Evolutionary conservation across 1,140 invertebrate genomes (phyloP).

Genomic region (Conus ventricosus): DNA sequence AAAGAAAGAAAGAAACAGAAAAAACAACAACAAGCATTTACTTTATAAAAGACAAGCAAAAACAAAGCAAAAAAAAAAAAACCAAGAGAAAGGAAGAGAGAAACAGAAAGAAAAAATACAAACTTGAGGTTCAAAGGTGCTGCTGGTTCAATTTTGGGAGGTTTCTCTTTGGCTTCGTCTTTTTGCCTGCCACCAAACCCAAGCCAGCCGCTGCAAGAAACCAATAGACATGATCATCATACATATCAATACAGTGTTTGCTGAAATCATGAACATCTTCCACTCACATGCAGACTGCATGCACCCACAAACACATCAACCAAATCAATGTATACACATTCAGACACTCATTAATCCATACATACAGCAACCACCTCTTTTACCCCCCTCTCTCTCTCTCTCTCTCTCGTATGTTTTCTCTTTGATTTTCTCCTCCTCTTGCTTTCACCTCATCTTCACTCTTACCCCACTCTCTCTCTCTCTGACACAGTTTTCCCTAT

Average conservation of each 20-base stretch:
- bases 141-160: constrained; percentile 77
- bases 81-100: no score
- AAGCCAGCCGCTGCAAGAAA: constrained; percentile 73
- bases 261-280: no score
- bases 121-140: constrained; percentile 72
- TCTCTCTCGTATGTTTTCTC: background rate
- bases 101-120: background rate
- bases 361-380: no score
- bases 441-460: background rate
- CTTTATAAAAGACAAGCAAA: no score
- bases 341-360: background rate
- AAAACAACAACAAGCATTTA: no score
- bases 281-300: background rate
- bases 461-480: background rate
- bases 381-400: background rate
- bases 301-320: background rate
- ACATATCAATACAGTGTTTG: background rate
- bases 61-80: no score
- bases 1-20: no score
- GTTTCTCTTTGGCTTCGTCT: constrained; percentile 69
- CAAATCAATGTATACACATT: background rate
- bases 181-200: constrained; percentile 67
- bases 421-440: background rate
- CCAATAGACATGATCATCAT: background rate
- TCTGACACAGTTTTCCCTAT: background rate